These are phyloP conservation scores for Phoxinus phoxinus DNA, from an alignment of 2,113 vertebrate species.

Conservation along the genomic window DNA sequence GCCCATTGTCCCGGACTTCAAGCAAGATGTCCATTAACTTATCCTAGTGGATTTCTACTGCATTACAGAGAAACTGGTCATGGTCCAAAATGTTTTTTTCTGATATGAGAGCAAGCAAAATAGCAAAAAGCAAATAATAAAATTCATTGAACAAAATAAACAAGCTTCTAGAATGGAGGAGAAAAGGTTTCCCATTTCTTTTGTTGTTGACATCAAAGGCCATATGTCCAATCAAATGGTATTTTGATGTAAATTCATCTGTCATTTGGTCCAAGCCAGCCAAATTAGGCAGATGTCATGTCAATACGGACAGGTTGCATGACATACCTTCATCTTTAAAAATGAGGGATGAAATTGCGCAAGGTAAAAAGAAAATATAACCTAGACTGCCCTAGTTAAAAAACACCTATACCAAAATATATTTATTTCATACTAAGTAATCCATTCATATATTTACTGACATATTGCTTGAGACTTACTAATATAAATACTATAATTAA, in stretches of 20 bases:
- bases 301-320: not conserved
- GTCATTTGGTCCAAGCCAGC: not conserved
- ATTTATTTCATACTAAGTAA: no score
- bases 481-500: no score
- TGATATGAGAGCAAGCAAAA: not conserved
- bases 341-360: not conserved
- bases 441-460: no score
- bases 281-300: not conserved
- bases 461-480: no score
- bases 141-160: not conserved
- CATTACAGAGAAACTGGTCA: not conserved
- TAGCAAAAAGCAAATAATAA: not conserved
- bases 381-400: not conserved
- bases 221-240: slow-evolving; percentile 14
- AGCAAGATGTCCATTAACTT: not conserved
- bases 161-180: not conserved
- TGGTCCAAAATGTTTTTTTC: not conserved
- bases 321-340: not conserved
- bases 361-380: not conserved
- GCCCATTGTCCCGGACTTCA: not conserved
- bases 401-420: no score
- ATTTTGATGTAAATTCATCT: not conserved
- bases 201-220: not conserved
- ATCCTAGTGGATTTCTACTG: not conserved
- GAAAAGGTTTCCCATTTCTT: not conserved